Base-by-base conservation (phyloP, 1,140 invertebrate genomes). In the Parasteatoda tepidariorum region DNA sequence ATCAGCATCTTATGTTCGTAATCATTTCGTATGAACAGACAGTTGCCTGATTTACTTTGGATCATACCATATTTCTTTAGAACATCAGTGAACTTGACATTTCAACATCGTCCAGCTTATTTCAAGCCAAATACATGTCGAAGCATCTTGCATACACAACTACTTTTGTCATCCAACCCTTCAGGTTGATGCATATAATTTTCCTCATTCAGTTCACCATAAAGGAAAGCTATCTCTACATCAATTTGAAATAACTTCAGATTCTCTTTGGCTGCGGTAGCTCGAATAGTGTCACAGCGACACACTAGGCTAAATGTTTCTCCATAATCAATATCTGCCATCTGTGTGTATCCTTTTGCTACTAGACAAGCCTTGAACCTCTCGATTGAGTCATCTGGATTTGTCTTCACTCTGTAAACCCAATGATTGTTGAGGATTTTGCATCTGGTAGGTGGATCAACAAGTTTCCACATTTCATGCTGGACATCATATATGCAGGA, bases 371-470 rank as follows among this genome's bases (percentile, higher is more conserved):
- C 90, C 74, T 90, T 79, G 24, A 6, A 61, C 22, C 22, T 26
- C 9, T 67, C 6, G 4, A 31, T 7, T 9, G 26, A n/a, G 15
- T 34, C 70, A 59, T 73, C 38, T n/a, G 30, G 67, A 67, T 88
- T 86, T 55, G n/a, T 76, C 86, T 88, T 89, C 7, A 86, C 83
- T 85, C 87, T 89, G 57, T 88, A 90, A 7, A 91, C 88, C 90
- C 89, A 91, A 62, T 87, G 88, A 30, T 86, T 87, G 66, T 89
- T 85, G 18, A 90, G 86, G 24, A 86, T 70, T 73, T 86, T 87
- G 87, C 86, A 88, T 85, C 88, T 86, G 9, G 83, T 57, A 22
- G 89, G 89, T 64, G 81, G 88, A 54, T 85, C 55, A 26, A 90
- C 88, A 83, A 89, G 84, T 34, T 87, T 85, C 87, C 88, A 89